Evolutionary conservation across 2,113 vertebrate genomes (phyloP).

Genomic region (Oreochromis aureus): DNA sequence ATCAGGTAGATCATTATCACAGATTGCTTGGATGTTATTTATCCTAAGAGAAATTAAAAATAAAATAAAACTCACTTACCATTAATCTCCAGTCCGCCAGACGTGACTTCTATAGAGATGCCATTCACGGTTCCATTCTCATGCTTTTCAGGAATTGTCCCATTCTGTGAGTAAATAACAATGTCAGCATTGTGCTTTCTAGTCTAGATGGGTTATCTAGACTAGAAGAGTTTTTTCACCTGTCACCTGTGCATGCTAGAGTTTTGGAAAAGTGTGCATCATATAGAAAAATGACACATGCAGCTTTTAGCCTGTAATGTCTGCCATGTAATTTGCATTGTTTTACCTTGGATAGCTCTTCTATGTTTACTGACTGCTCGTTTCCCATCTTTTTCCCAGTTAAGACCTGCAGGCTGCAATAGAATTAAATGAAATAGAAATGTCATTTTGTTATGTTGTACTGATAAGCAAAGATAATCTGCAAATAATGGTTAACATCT

Average conservation of each 20-base stretch:
- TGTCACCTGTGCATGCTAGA: not conserved
- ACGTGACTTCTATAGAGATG: conserved; percentile 10
- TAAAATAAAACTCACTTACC: conserved; percentile 25
- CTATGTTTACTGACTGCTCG: conserved; percentile 22
- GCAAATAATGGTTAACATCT: not conserved
- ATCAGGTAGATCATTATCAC: not conserved
- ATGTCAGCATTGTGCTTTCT: not conserved
- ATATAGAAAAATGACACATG: not conserved
- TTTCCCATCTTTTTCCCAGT: conserved; percentile 66
- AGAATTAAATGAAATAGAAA: not conserved
- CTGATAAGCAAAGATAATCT: not conserved
- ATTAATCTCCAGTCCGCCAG: not conserved
- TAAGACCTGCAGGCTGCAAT: not conserved
- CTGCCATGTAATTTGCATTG: not conserved
- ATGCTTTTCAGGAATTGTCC: conserved; percentile 2
- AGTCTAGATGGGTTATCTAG: not conserved
- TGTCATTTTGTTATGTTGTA: not conserved
- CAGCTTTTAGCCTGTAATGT: not conserved
- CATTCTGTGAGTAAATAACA: conserved; percentile 7
- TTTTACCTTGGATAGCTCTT: conserved; percentile 42
- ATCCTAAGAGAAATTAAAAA: not conserved
- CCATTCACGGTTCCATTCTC: conserved; percentile 59
- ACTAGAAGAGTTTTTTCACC: not conserved
- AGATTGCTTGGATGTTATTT: not conserved
- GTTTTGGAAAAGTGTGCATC: not conserved